These are phyloP conservation scores for Rhizoglyphus robini DNA, from an alignment of 1,140 invertebrate genomes.

Conservation along the genomic window DNA sequence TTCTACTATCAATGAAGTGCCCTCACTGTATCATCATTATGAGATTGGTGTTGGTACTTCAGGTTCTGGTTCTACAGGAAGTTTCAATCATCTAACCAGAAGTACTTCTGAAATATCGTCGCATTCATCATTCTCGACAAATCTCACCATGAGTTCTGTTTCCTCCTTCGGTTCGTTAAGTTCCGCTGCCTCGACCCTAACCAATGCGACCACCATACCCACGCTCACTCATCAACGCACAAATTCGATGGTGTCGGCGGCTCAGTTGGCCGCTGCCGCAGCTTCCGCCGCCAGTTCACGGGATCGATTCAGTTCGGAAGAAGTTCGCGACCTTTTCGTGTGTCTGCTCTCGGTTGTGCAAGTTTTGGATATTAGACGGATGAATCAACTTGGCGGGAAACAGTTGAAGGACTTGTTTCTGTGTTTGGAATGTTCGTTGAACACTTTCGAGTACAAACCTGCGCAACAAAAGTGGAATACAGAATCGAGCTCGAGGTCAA, in stretches of 20 bases:
- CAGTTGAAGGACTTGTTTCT: conserved; percentile 5
- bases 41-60: no score
- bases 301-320: conserved; percentile 57
- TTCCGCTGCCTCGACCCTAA: background rate
- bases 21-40: background rate
- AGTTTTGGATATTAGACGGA: background rate
- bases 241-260: background rate
- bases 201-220: background rate
- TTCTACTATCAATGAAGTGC: conserved; percentile 2
- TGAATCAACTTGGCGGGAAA: background rate
- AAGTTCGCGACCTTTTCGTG: conserved; percentile 73
- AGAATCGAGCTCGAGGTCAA: background rate
- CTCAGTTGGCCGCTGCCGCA: conserved; percentile 22
- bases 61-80: no score
- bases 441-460: conserved; percentile 9
- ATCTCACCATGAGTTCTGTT: no score
- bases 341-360: background rate
- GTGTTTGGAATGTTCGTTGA: background rate
- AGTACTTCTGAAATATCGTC: background rate
- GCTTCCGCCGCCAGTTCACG: conserved; percentile 35
- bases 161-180: background rate
- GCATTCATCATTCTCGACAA: background rate
- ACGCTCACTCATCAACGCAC: conserved; percentile 8
- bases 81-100: background rate
- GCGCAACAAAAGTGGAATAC: background rate